A percentile compares a stretch with the other conserved stretches of the same genome.
These are phyloP conservation scores for Sinotaia quadrata DNA, from an alignment of 2,888 invertebrate genomes.

Conservation along the genomic window DNA sequence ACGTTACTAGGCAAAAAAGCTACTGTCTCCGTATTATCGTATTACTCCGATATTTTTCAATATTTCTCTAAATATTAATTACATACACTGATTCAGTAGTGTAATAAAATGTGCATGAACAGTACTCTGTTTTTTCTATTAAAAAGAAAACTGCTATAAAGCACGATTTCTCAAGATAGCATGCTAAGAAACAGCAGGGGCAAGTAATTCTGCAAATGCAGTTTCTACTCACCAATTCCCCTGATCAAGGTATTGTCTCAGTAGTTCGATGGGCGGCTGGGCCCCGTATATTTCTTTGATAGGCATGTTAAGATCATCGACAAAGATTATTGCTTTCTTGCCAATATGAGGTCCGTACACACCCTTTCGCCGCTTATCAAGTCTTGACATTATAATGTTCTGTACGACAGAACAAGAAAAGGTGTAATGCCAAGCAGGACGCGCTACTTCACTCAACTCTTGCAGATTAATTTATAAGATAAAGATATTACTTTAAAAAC, in stretches of 20 bases:
- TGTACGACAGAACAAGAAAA: constrained; percentile 42
- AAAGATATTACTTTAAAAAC: too few relatives aligned
- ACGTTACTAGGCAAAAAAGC: too few relatives aligned
- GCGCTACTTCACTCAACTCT: neutral
- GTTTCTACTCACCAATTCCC: constrained; percentile 80
- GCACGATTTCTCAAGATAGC: too few relatives aligned
- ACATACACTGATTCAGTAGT: too few relatives aligned
- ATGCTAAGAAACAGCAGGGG: too few relatives aligned
- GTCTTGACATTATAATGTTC: constrained; percentile 73
- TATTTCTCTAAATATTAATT: too few relatives aligned
- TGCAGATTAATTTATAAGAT: neutral
- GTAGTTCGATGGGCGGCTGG: constrained; percentile 87
- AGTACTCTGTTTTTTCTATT: too few relatives aligned
- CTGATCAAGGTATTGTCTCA: constrained; percentile 87
- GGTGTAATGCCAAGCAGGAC: neutral
- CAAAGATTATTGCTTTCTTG: constrained; percentile 85
- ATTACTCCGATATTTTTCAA: too few relatives aligned
- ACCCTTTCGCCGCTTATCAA: constrained; percentile 77
- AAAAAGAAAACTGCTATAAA: too few relatives aligned
- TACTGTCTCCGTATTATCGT: too few relatives aligned
- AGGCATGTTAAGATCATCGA: constrained; percentile 93
- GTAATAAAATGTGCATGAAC: too few relatives aligned
- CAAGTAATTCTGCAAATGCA: too few relatives aligned
- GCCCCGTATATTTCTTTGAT: constrained; percentile 86
- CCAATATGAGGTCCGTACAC: constrained; percentile 84